Percentiles rank a stretch among this genome's conserved stretches.
Conservation (phyloP, 2,113 vertebrate genomes). For the Phasianus colchicus region DNA sequence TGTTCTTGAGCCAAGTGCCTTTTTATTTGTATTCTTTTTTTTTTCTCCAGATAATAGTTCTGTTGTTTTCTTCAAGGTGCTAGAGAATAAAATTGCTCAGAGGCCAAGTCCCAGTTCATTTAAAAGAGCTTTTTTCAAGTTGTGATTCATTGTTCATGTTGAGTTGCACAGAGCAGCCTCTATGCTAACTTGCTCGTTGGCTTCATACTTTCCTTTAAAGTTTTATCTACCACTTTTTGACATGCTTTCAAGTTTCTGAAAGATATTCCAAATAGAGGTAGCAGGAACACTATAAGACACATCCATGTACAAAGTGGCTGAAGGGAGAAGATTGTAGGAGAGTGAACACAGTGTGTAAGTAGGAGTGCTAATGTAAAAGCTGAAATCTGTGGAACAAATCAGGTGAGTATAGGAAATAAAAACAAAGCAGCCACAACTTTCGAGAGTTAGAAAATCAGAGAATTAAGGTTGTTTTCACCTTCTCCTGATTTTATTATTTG, state of each 20-base stretch:
- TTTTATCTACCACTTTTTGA: background rate
- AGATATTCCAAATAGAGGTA: background rate
- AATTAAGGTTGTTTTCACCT: background rate
- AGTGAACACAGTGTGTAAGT: background rate
- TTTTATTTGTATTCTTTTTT: background rate
- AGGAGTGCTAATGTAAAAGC: background rate
- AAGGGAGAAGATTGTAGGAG: background rate
- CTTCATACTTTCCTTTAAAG: background rate
- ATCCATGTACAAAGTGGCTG: background rate
- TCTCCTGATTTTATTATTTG: background rate
- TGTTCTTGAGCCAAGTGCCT: background rate
- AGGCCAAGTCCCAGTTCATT: background rate
- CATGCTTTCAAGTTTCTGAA: background rate
- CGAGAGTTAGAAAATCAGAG: background rate
- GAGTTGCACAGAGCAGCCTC: background rate
- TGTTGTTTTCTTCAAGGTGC: background rate
- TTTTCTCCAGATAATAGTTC: background rate
- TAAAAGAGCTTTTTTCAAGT: background rate
- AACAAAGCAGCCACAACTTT: background rate
- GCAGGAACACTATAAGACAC: background rate
- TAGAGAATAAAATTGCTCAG: background rate
- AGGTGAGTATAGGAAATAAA: background rate
- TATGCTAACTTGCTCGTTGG: background rate
- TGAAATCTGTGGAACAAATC: background rate
- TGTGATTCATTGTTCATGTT: background rate